A percentile compares a stretch with the other conserved stretches of the same genome.
phyloP scores from a whole-genome alignment of 1,140 invertebrate species.

The Solenopsis invicta region DNA sequence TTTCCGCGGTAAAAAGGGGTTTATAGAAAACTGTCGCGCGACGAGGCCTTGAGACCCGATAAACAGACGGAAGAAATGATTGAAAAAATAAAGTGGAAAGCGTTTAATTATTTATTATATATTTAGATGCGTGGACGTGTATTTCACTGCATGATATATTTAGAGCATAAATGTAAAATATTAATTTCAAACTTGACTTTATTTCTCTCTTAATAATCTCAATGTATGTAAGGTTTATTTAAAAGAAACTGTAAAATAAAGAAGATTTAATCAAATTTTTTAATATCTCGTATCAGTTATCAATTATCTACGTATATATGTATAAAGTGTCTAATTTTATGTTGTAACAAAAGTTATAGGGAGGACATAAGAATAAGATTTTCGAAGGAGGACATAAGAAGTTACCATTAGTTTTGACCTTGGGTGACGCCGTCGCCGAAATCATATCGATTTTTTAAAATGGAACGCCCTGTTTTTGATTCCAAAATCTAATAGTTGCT shows the following conservation, averaged over 20 bases:
- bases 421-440: too few relatives aligned
- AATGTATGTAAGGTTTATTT: not conserved
- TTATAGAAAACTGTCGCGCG: conserved; percentile 3
- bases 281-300: conserved; percentile 6
- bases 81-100: not conserved
- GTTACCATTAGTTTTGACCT: too few relatives aligned
- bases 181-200: not conserved
- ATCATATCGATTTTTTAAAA: too few relatives aligned
- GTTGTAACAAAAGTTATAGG: too few relatives aligned
- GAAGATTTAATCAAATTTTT: not conserved
- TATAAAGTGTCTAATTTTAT: too few relatives aligned
- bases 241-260: not conserved
- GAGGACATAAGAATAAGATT: too few relatives aligned
- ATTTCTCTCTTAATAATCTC: not conserved
- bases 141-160: not conserved
- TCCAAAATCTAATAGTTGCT: too few relatives aligned
- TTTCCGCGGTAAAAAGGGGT: not conserved
- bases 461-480: too few relatives aligned
- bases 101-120: not conserved
- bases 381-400: too few relatives aligned
- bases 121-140: not conserved
- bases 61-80: not conserved
- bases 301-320: not conserved
- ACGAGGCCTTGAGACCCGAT: not conserved
- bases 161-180: not conserved